phyloP scores from a whole-genome alignment of 2,888 invertebrate genomes.

The Phania funesta region DNA sequence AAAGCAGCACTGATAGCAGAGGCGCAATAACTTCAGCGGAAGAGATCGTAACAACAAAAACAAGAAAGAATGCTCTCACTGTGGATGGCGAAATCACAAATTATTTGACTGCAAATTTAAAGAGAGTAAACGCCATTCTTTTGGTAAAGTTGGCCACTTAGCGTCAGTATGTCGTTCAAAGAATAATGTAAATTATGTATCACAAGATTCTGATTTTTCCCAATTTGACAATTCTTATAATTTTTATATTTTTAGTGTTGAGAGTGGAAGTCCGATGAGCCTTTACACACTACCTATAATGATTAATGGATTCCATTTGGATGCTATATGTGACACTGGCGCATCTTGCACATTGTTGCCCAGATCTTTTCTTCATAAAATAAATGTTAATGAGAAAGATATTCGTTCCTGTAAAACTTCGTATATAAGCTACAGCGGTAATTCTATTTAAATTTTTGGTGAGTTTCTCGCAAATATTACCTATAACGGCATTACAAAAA shows the following conservation, averaged over 20 bases:
- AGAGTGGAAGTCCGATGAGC: conserved; percentile 5
- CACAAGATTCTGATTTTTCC: background rate
- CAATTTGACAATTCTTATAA: too few species aligned
- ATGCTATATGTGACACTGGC: conserved; percentile 28
- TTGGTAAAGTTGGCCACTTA: background rate
- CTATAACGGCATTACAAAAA: conserved; percentile 12
- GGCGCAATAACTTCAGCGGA: background rate
- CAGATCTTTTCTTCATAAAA: conserved; percentile 4
- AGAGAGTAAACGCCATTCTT: background rate
- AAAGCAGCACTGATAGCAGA: background rate
- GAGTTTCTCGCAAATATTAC: conserved; percentile 13
- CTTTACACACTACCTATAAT: conserved; percentile 3
- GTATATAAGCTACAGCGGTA: conserved; percentile 3
- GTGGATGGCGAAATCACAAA: background rate
- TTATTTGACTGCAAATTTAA: background rate
- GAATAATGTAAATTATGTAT: background rate
- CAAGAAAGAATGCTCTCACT: background rate
- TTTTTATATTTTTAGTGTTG: conserved; percentile 15
- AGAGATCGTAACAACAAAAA: too few species aligned
- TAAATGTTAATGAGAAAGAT: background rate
- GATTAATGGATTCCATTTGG: conserved; percentile 1
- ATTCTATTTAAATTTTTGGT: conserved; percentile 14
- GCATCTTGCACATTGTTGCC: conserved; percentile 23
- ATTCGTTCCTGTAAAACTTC: conserved; percentile 4
- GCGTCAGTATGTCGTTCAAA: background rate